phyloP scores from a whole-genome alignment of 2,888 invertebrate genomes.

The Callinectes sapidus region DNA sequence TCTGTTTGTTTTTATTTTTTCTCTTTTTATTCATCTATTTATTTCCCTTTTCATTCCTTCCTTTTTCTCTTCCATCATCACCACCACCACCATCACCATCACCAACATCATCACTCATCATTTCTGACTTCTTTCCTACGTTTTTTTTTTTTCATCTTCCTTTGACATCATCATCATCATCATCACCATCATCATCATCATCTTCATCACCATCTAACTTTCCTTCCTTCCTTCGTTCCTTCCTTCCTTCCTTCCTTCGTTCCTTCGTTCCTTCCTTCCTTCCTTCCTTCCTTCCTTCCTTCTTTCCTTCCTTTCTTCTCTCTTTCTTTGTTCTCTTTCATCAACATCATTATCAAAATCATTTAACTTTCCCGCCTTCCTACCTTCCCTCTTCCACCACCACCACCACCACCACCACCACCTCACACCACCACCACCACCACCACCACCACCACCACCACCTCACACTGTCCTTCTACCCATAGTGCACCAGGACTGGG shows the following conservation, averaged over 20 bases:
- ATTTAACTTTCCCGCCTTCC: not conserved
- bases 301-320: not conserved
- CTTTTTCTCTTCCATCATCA: too few species aligned
- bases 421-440: not conserved
- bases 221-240: not conserved
- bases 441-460: not conserved
- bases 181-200: too few species aligned
- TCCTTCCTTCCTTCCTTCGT: not conserved
- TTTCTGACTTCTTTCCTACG: not conserved
- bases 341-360: too few species aligned
- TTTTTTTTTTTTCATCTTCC: not conserved
- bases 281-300: not conserved
- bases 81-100: too few species aligned
- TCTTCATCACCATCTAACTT: too few species aligned
- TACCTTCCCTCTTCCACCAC: not conserved
- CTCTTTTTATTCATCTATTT: too few species aligned
- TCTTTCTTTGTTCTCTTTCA: not conserved
- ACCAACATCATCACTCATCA: too few species aligned
- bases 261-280: not conserved
- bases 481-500: slow-evolving; percentile 49
- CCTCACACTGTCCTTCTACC: not conserved
- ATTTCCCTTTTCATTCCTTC: too few species aligned
- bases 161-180: too few species aligned
- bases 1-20: too few species aligned
- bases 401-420: not conserved